phyloP scores from a whole-genome alignment of 2,113 vertebrate genomes.

The Menura novaehollandiae region DNA sequence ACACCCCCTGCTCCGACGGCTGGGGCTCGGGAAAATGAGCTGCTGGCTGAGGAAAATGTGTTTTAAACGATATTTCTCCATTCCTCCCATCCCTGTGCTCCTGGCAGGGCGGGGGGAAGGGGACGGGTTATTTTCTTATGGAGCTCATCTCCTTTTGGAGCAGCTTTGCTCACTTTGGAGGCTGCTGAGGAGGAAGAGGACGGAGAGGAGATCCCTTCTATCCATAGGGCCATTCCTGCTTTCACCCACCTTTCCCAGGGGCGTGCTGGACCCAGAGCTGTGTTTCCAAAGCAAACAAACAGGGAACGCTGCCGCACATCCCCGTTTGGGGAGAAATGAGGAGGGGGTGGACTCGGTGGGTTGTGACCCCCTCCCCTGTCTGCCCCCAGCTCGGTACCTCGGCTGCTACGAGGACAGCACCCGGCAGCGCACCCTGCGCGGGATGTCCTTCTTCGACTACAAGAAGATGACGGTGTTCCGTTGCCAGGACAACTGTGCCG shows the following conservation, averaged over 20 bases:
- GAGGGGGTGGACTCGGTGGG: not conserved
- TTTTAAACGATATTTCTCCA: not conserved
- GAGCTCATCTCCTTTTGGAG: not conserved
- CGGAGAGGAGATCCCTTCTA: not conserved
- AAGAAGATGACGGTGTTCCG: slow-evolving; percentile 99
- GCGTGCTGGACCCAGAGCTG: rapidly evolving
- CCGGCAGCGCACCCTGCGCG: slow-evolving; percentile 85
- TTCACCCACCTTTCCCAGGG: not conserved
- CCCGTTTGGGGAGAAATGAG: rapidly evolving
- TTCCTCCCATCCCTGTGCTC: too few relatives aligned
- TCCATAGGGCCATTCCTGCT: not conserved
- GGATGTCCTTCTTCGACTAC: slow-evolving; percentile 97
- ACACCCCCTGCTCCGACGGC: not conserved
- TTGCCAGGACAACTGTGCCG: slow-evolving; percentile 99
- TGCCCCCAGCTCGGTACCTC: slow-evolving; percentile 84
- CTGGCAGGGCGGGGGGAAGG: not conserved
- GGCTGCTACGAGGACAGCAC: slow-evolving; percentile 92
- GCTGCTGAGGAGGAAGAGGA: not conserved
- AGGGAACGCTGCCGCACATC: rapidly evolving
- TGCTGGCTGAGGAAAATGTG: not conserved
- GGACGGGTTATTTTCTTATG: not conserved
- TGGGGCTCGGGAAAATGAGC: not conserved
- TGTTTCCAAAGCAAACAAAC: not conserved
- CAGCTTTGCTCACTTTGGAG: not conserved
- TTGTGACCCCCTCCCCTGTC: not conserved